These are phyloP conservation scores for Aplidium turbinatum DNA, from an alignment of 23 tunicate species.

Conservation along the genomic window DNA sequence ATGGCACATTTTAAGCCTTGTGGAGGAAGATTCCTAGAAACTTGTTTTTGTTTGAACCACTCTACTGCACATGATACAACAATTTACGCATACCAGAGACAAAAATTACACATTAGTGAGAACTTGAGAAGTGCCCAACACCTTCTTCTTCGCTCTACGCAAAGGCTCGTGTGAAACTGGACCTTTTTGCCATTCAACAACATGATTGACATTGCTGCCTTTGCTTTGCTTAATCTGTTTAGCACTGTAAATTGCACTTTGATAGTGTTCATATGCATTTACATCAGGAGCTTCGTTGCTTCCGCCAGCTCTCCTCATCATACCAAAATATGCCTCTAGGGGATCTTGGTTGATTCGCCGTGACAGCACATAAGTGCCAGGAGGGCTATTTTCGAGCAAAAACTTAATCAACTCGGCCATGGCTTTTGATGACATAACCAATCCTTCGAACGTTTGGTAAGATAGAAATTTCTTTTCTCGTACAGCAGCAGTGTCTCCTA, in stretches of 20 bases:
- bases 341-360: slow-evolving; percentile 14
- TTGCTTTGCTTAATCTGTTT: slow-evolving; percentile 12
- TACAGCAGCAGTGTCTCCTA: not conserved
- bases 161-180: too few relatives aligned
- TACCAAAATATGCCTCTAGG: slow-evolving; percentile 1
- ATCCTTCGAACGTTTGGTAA: slow-evolving; percentile 7
- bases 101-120: too few relatives aligned
- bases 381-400: not conserved
- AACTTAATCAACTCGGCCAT: not conserved
- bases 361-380: not conserved
- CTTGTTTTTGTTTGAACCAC: too few relatives aligned
- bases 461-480: slow-evolving; percentile 14
- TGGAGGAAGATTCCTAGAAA: too few relatives aligned
- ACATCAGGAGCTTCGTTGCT: slow-evolving; percentile 22
- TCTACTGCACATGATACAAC: too few relatives aligned
- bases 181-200: too few relatives aligned
- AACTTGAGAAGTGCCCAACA: too few relatives aligned
- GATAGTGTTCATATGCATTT: slow-evolving; percentile 6
- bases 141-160: too few relatives aligned
- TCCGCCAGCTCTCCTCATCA: slow-evolving; percentile 8
- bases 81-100: too few relatives aligned
- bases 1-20: too few relatives aligned
- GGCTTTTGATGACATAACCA: slow-evolving; percentile 1
- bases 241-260: not conserved
- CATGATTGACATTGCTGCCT: too few relatives aligned